Evolutionary conservation across 2,888 invertebrate genomes (phyloP).

Genomic region (Lasioglossum pauxillum): DNA sequence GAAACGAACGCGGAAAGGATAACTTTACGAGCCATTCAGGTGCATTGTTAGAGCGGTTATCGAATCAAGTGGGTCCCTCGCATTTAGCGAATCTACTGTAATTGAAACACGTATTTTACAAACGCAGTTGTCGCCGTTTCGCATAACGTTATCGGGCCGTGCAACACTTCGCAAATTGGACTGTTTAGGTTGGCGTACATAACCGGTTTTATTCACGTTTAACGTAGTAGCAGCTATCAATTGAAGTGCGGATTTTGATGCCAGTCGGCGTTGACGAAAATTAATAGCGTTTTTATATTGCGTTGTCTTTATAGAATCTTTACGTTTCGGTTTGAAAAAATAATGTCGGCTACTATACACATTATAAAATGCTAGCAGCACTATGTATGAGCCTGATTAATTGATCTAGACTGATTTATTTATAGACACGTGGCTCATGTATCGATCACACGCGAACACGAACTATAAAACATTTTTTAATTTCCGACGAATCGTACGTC

Average conservation of each 20-base stretch:
- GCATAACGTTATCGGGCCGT: background rate
- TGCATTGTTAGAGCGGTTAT: background rate
- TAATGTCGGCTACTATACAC: background rate
- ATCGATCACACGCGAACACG: background rate
- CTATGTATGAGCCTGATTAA: background rate
- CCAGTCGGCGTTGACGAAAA: too few species aligned
- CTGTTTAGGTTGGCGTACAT: too few species aligned
- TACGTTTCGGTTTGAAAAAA: background rate
- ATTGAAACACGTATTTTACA: background rate
- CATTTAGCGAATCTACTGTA: background rate
- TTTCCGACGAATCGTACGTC: background rate
- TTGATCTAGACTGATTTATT: background rate
- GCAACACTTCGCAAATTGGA: too few species aligned
- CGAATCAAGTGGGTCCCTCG: background rate
- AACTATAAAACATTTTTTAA: background rate
- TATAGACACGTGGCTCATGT: background rate
- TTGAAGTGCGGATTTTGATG: too few species aligned
- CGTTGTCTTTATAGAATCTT: background rate
- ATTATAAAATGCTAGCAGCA: background rate
- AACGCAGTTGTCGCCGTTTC: background rate
- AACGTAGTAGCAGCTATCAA: too few species aligned
- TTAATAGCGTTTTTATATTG: background rate
- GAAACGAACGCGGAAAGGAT: background rate
- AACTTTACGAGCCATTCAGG: constrained; percentile 31
- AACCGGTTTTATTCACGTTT: too few species aligned